Percentiles rank a stretch among this genome's conserved stretches.
phyloP scores from a whole-genome alignment of 30 jellyfish, hydroid and myxozoan genomes.

The Morbakka virulenta region DNA sequence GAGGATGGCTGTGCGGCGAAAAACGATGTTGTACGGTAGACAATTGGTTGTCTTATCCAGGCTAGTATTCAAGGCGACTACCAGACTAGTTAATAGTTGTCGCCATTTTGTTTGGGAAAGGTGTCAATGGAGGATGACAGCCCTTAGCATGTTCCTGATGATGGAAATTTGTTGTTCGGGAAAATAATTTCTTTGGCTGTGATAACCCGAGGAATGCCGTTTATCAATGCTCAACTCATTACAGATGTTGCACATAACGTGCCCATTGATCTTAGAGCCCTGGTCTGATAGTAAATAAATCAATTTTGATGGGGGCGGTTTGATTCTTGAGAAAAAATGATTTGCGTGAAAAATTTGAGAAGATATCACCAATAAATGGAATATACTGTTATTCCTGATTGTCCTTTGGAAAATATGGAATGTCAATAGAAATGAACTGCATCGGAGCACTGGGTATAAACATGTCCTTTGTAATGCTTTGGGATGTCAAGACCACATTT shows the following conservation, averaged over 20 bases:
- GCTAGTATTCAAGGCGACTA: constrained; percentile 21
- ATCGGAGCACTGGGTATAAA: constrained; percentile 32
- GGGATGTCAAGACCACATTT: neutral
- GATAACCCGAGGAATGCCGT: constrained; percentile 10
- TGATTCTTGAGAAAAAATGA: constrained; percentile 48
- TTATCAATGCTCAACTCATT: constrained; percentile 1
- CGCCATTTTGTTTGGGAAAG: too few relatives aligned
- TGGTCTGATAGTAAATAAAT: constrained; percentile 2
- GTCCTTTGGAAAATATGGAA: constrained; percentile 29
- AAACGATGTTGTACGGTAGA: too few relatives aligned
- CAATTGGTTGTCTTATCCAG: neutral
- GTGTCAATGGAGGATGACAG: constrained; percentile 4
- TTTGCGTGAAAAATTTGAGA: constrained; percentile 26
- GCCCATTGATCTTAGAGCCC: constrained; percentile 8
- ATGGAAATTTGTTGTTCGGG: neutral
- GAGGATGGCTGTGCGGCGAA: too few relatives aligned
- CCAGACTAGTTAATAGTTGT: neutral
- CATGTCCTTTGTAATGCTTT: constrained; percentile 5
- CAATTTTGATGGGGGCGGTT: constrained; percentile 29
- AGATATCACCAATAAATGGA: constrained; percentile 30
- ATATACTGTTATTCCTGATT: constrained; percentile 31
- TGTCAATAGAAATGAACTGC: constrained; percentile 37
- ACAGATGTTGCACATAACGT: neutral
- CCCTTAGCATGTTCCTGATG: neutral
- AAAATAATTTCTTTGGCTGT: constrained; percentile 16